Base-by-base conservation (phyloP, 2,113 vertebrate species). In the Seriola rivoliana region DNA sequence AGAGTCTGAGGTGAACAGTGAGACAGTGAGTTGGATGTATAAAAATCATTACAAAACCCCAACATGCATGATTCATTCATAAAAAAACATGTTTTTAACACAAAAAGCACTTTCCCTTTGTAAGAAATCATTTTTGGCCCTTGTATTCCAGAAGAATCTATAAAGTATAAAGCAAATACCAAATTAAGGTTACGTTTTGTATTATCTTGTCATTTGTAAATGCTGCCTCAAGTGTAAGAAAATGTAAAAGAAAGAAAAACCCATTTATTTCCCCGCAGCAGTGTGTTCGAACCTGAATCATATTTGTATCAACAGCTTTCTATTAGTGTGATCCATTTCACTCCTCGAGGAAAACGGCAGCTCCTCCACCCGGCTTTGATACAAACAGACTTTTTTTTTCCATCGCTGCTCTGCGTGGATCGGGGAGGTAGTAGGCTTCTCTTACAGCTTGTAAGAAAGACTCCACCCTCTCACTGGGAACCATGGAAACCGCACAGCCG, bases 401-500 rank as follows among this genome's bases (percentile, higher is more conserved):
- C 25, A 92, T 44, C 0, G 88, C 91, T 32, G 92, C 85, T 80
- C 94, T 93, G 21, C 91, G 94, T 58, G 87, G 71, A 14, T 94
- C 89, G 0, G 46, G 92, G 75, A 89, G 91, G 93, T 98, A 99
- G 93, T 96, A 99, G 4, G 95, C 89, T 78, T 96, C 88, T 38
- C 94, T 93, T 25, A 99, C 97, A 3, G 95, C 94, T 79, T 89
- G 89, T 21, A 99, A 93, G 92, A 99, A 99, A 72, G 86, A 58
- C 46, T 95, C 88, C 80, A 97, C 94, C 91, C 93, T 95, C 70
- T 97, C 95, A 57, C 72, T 88, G 57, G 97, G 96, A 70, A 99
- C 98, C 95, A 99, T 96, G 69, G 98, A 99, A 64, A 99, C 98
- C 0, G 96, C 95, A 88, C 98, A 99, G 91, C 98, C 98, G 19